Percentiles rank a stretch among this genome's conserved stretches.
Evolutionary conservation across 2,888 invertebrate species (phyloP).

Genomic region (Apotomis betuletana): DNA sequence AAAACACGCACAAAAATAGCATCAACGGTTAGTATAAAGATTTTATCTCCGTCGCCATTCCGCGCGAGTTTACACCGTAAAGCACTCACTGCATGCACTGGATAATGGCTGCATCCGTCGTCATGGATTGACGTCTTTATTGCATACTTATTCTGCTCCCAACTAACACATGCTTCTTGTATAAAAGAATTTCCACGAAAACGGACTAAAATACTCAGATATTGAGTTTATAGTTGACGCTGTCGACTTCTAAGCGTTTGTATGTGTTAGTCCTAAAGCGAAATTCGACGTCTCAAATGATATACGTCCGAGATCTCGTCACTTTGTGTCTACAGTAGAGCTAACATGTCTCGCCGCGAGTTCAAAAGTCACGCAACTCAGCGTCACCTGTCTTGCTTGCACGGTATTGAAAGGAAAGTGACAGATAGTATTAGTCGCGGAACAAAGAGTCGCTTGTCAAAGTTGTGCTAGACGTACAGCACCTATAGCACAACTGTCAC

Average conservation of each 20-base stretch:
- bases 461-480: no score
- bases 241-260: slow-evolving; percentile 38
- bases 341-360: no score
- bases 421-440: no score
- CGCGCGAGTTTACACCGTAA: slow-evolving; percentile 60
- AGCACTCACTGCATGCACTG: slow-evolving; percentile 65
- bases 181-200: slow-evolving; percentile 2
- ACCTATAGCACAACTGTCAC: no score
- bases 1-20: slow-evolving; percentile 20
- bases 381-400: no score
- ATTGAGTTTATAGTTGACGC: neutral
- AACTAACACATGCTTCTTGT: slow-evolving; percentile 9
- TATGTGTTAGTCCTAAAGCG: slow-evolving; percentile 22
- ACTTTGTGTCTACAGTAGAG: no score
- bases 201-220: neutral
- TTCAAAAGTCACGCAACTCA: no score
- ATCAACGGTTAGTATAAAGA: slow-evolving; percentile 15
- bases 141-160: slow-evolving; percentile 59
- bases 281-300: no score
- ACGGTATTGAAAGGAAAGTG: no score
- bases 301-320: no score
- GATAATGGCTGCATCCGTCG: slow-evolving; percentile 69
- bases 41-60: slow-evolving; percentile 60
- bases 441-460: no score
- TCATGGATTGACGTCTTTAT: slow-evolving; percentile 70